phyloP scores from a whole-genome alignment of 2,888 invertebrate genomes.

The Theretra japonica region DNA sequence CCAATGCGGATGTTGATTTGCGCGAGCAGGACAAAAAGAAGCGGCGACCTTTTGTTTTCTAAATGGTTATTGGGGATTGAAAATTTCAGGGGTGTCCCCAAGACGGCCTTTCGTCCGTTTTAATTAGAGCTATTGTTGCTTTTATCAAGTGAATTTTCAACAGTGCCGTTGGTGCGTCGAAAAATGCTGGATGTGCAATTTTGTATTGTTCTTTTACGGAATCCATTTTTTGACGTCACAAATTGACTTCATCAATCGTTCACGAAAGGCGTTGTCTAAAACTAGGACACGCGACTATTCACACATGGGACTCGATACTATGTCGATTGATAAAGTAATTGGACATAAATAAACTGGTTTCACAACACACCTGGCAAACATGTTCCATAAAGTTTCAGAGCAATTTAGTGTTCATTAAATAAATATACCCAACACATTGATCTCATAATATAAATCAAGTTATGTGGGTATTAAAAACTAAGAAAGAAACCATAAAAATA shows the following conservation, averaged over 20 bases:
- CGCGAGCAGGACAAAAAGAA: conserved; percentile 44
- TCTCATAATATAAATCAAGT: too few relatives aligned
- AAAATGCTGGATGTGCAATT: conserved; percentile 45
- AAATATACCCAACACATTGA: too few relatives aligned
- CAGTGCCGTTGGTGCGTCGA: conserved; percentile 45
- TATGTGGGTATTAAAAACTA: too few relatives aligned
- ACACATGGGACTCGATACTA: background rate
- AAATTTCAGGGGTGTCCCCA: conserved; percentile 50
- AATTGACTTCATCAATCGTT: background rate
- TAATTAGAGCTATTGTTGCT: conserved; percentile 57
- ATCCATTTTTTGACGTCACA: background rate
- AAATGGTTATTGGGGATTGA: conserved; percentile 56
- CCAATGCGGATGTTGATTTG: conserved; percentile 45
- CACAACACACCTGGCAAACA: too few relatives aligned
- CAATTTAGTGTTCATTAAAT: too few relatives aligned
- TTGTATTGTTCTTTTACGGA: conserved; percentile 45
- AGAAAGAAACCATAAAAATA: too few relatives aligned
- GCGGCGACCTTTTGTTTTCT: conserved; percentile 52
- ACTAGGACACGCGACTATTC: background rate
- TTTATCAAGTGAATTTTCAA: conserved; percentile 51
- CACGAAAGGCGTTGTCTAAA: background rate
- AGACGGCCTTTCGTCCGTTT: conserved; percentile 51
- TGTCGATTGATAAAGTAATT: too few relatives aligned
- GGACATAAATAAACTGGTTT: too few relatives aligned
- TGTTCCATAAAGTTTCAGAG: too few relatives aligned